phyloP scores from a whole-genome alignment of 1,140 invertebrate species.

The Bombus huntii region DNA sequence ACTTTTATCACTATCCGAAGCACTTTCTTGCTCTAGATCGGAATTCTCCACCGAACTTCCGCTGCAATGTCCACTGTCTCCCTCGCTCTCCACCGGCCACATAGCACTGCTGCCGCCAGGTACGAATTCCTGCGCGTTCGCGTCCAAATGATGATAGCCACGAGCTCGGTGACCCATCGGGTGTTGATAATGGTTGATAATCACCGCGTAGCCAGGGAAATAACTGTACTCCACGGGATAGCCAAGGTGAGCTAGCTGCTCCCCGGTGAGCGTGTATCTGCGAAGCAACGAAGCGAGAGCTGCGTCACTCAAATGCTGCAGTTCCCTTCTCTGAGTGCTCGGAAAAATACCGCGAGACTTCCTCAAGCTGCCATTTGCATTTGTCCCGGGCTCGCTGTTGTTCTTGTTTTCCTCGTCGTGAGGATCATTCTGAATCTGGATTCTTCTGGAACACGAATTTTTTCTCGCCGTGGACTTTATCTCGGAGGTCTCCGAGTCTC shows the following conservation, averaged over 20 bases:
- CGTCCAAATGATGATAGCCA: constrained; percentile 81
- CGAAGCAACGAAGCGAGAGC: constrained; percentile 81
- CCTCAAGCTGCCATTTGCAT: background rate
- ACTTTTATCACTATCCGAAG: constrained; percentile 80
- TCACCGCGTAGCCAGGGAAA: constrained; percentile 84
- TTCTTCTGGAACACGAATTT: too few species aligned
- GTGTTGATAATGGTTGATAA: constrained; percentile 71
- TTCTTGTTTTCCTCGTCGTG: background rate
- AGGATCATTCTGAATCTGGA: background rate
- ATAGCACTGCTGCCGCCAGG: constrained; percentile 71
- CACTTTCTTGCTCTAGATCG: constrained; percentile 74
- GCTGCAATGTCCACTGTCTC: constrained; percentile 64
- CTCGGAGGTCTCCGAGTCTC: rapidly evolving
- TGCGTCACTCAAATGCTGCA: constrained; percentile 75
- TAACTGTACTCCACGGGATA: constrained; percentile 87
- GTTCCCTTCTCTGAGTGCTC: background rate
- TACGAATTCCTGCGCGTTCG: constrained; percentile 86
- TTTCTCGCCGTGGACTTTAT: background rate
- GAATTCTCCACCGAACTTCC: constrained; percentile 70
- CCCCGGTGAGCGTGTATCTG: constrained; percentile 85
- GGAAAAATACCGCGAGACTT: background rate
- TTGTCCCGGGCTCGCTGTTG: rapidly evolving
- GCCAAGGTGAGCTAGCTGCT: constrained; percentile 87
- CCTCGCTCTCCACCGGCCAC: constrained; percentile 18
- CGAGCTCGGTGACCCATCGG: constrained; percentile 46